Evolutionary conservation across 2,113 vertebrate genomes (phyloP), one percentile per base, ranked within the genome.

Genomic region (Chrysochloris asiatica): DNA sequence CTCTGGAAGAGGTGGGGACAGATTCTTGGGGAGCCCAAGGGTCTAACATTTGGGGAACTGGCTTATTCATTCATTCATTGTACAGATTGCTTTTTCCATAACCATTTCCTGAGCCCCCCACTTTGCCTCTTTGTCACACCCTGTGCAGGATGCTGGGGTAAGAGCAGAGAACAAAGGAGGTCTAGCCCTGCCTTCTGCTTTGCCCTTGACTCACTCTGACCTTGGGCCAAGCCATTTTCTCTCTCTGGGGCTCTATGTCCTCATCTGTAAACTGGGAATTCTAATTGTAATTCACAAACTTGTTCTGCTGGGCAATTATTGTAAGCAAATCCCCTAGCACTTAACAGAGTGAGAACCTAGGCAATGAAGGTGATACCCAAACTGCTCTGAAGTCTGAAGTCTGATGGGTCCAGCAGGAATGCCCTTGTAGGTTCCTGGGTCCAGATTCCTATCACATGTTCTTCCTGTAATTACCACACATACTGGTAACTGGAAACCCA

Each of bases 91-190:
- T 67, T 21, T 61, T 56, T 12, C 73, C 54, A 65, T 19, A 65
- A 89, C 61, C 41, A 87, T 52, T 75, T 87, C 81, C 91, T 43
- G 30, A 11, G 6, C 7, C n/a, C 45, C 26, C 67, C 50, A 19
- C 5, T 10, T 26, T 65, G 77, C 71, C 65, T 47, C 52, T 63
- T 6, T 65, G 43, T 63, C 56, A 72, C 71, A 56, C 59, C 21
- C 75, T 72, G 21, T 28, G 26, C 67, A 28, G 83, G 76, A 47
- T 30, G 28, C 83, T 80, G 8, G 48, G 50, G 79, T 61, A 87
- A 56, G 50, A 86, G 65, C 47, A 83, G 50, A 79, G 56, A 75
- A 92, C 19, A 59, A 86, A 88, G 82, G 17, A 56, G 52, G 81
- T 73, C 73, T 16, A 89, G n/a, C 43, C 30, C 63, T 81, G 30